Evolutionary conservation across 2,888 invertebrate genomes (phyloP), one percentile per base, ranked within the genome.

Genomic region (Drosophila fungiperda): DNA sequence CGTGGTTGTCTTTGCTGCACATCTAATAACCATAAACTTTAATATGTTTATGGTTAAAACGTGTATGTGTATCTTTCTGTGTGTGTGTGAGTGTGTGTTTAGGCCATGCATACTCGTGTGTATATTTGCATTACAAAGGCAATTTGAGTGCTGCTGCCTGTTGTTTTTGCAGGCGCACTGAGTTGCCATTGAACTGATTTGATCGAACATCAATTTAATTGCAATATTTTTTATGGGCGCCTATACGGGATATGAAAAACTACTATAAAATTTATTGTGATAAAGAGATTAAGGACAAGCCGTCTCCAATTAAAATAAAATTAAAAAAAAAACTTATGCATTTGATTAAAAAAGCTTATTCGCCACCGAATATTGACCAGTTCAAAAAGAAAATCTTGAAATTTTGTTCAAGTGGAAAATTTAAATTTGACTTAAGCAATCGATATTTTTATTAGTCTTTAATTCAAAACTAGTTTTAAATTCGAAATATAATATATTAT

Each of bases 171-270:
- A 23, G 58, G 20, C 33, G 8, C 53, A n/a, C 33, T 40, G 49
- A 12, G 17, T 75, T 76, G 78, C 68, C 84, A 78, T 74, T 83
- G 78, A 70, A 74, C 86, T 71, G 79, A 79, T 89, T 89, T 82
- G 80, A 89, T 84, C 87, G 89, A 84, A 78, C 78, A 89, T 78
- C 73, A 82, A 82, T 77, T 87, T 82, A 82, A 89, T 86, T 87
- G 85, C 71, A 68, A 68, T 74, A 66, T 77, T 83, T 87, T 68
- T 84, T 69, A 84, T 80, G 68, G 61, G 57, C 70, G 36, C 32
- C 48, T 26, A 9, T 17, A 26, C 36, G 35, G 29, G 12, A 4
- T 12, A 11, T 17, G 2, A 9, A n/a, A 17, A 60, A 11, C 29
- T 9, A 26, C 40, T 26, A 3, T 12, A 12, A 45, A 20, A 12